Conservation (phyloP, 2,113 vertebrate species). For the Python bivittatus region DNA sequence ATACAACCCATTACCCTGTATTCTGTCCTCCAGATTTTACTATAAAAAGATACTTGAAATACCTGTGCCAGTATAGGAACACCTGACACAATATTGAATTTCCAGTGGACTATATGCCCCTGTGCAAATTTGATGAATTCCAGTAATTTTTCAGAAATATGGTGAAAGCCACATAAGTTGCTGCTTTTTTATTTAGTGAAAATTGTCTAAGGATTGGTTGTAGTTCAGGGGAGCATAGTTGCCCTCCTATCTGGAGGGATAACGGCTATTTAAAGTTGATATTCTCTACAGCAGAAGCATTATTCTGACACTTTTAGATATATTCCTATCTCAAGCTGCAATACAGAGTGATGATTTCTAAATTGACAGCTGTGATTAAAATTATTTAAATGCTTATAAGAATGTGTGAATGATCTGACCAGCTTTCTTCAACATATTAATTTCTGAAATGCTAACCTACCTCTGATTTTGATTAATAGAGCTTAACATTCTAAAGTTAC, state of each 20-base stretch:
- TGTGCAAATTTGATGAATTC: background rate
- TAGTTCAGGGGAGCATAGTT: background rate
- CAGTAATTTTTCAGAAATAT: background rate
- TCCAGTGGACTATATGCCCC: background rate
- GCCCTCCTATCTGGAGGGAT: background rate
- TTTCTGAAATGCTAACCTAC: background rate
- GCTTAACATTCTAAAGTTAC: background rate
- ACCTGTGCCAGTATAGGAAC: no score
- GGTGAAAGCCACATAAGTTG: background rate
- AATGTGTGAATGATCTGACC: background rate
- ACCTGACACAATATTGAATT: background rate
- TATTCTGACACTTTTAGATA: background rate
- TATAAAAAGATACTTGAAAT: slow-evolving; percentile 18
- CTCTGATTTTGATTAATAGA: background rate
- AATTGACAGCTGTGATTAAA: background rate
- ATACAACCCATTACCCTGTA: background rate
- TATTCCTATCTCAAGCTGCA: background rate
- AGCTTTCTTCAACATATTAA: background rate
- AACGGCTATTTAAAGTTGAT: background rate
- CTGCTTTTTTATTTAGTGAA: background rate
- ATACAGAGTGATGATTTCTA: background rate
- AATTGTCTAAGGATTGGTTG: background rate
- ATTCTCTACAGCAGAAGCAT: background rate
- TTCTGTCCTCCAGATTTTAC: background rate
- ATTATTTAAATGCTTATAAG: background rate